These are phyloP conservation scores for Pangasius krempfi DNA, from an alignment of 2,797 vertebrate genomes.

Conservation along the genomic window DNA sequence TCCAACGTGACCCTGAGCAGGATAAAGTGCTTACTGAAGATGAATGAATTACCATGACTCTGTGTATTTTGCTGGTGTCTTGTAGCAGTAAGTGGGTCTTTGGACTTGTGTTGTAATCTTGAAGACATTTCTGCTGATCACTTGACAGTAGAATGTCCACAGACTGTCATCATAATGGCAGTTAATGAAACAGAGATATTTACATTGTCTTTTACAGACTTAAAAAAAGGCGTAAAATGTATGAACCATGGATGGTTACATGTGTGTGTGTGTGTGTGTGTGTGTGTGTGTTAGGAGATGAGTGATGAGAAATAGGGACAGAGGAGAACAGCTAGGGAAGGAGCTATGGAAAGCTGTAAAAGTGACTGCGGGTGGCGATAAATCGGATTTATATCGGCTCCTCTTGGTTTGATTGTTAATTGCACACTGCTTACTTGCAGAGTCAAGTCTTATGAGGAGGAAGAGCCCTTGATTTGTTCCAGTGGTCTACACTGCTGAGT, in stretches of 20 bases:
- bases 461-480: constrained; percentile 50
- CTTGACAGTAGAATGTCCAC: not conserved
- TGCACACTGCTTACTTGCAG: constrained; percentile 49
- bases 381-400: constrained; percentile 50
- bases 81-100: not conserved
- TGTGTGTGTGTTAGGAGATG: constrained; percentile 16
- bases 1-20: constrained; percentile 7
- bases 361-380: constrained; percentile 45
- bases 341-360: constrained; percentile 42
- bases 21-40: constrained; percentile 11
- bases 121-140: constrained; percentile 11
- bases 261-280: constrained; percentile 24
- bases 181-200: constrained; percentile 29
- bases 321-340: constrained; percentile 24
- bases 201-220: not conserved
- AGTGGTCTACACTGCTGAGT: constrained; percentile 44
- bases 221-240: not conserved
- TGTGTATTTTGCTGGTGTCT: constrained; percentile 8
- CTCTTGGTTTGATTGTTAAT: constrained; percentile 57
- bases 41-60: not conserved
- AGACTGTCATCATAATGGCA: not conserved
- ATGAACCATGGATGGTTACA: not conserved
- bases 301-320: constrained; percentile 46
- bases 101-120: not conserved
- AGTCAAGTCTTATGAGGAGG: constrained; percentile 49